Percentiles rank a stretch among this genome's conserved stretches.
phyloP scores from a whole-genome alignment of 2,113 vertebrate species.

The Numida meleagris region DNA sequence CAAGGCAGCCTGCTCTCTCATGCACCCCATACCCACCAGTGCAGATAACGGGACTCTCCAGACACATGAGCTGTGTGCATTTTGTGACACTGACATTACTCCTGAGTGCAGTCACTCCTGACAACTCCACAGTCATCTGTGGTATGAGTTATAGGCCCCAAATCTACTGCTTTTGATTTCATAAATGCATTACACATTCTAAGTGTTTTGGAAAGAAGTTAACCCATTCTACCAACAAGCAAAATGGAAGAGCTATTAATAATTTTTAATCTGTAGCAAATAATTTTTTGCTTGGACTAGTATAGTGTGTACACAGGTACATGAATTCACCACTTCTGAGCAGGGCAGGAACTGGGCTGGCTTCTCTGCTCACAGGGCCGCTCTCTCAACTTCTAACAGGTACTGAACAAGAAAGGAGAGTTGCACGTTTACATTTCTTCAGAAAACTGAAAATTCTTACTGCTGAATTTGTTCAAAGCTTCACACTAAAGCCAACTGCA shows the following conservation, averaged over 20 bases:
- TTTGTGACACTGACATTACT: background rate
- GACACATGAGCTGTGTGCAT: background rate
- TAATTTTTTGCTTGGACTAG: background rate
- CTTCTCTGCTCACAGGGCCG: background rate
- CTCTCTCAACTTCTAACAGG: background rate
- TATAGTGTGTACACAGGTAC: background rate
- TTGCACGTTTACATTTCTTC: background rate
- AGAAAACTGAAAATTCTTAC: background rate
- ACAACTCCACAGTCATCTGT: background rate
- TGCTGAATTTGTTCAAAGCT: background rate
- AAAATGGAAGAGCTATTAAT: background rate
- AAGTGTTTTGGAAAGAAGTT: slow-evolving; percentile 10
- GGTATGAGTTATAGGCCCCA: background rate
- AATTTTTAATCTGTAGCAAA: background rate
- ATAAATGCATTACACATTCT: background rate
- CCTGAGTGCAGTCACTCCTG: background rate
- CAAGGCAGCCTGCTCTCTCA: background rate
- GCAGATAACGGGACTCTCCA: background rate
- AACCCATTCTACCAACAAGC: background rate
- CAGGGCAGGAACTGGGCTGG: background rate
- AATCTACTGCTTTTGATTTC: background rate
- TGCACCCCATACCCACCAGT: background rate
- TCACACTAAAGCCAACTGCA: background rate
- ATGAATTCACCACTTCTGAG: background rate
- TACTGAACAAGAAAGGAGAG: background rate